A percentile compares a stretch with the other conserved stretches of the same genome.
phyloP scores from a whole-genome alignment of 2,888 invertebrate species.

The Pterostichus madidus region DNA sequence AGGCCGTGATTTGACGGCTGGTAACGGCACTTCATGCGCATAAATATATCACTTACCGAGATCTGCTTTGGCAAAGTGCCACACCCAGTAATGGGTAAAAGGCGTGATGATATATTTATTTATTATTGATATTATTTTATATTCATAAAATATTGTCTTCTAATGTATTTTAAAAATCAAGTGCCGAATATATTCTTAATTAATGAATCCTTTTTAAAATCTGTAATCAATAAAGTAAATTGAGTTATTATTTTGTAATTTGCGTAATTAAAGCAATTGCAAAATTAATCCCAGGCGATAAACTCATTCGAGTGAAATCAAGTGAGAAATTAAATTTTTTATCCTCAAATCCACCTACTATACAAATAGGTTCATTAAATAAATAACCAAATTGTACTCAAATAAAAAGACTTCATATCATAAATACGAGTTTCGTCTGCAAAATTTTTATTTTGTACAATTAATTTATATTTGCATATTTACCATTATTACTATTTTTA shows the following conservation, averaged over 20 bases:
- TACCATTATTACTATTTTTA: no score
- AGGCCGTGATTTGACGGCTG: no score
- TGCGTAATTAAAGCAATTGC: constrained; percentile 52
- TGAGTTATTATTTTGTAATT: constrained; percentile 38
- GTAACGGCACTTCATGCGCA: no score
- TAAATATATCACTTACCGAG: no score
- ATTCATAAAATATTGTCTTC: no score
- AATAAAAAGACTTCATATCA: neutral
- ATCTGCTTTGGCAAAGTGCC: no score
- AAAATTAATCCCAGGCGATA: constrained; percentile 2
- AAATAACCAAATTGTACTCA: neutral
- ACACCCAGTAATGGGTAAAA: no score
- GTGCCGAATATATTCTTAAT: neutral
- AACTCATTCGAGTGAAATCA: constrained; percentile 23
- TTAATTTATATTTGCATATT: no score
- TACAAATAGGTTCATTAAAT: constrained; percentile 27
- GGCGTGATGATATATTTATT: no score
- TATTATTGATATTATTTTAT: no score
- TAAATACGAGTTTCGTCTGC: no score
- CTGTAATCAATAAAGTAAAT: constrained; percentile 20
- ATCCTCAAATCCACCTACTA: constrained; percentile 1
- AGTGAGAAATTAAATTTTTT: constrained; percentile 55
- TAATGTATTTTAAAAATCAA: neutral
- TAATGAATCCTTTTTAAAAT: neutral
- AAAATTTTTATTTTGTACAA: no score